Conservation (phyloP, 2,888 invertebrate species). For the Lasioglossum figueresi region DNA sequence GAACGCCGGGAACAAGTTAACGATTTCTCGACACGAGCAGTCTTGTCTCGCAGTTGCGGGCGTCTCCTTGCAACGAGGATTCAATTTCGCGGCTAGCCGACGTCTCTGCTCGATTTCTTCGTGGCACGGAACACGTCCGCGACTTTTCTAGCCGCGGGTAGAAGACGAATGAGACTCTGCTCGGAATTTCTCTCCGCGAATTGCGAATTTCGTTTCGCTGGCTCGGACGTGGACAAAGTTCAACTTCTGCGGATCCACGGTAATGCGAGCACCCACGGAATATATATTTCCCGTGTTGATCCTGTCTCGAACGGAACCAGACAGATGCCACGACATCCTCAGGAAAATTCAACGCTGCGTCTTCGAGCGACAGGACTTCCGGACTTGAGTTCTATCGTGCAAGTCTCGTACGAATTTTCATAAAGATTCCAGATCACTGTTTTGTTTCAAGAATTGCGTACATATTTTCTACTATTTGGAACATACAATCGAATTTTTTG, state of each 20-base stretch:
- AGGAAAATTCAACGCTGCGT: background rate
- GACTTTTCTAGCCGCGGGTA: slow-evolving; percentile 8
- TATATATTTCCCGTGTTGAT: background rate
- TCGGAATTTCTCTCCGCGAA: background rate
- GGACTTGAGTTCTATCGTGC: background rate
- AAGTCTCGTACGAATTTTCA: background rate
- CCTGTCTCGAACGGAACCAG: background rate
- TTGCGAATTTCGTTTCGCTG: background rate
- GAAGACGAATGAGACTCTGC: background rate
- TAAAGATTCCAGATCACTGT: background rate
- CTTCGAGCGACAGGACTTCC: background rate
- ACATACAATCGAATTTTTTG: too few relatives aligned
- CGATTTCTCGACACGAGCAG: slow-evolving; percentile 1
- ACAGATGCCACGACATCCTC: background rate
- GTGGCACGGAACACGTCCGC: background rate
- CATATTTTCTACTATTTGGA: too few relatives aligned
- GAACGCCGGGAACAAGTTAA: background rate
- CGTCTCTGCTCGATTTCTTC: slow-evolving; percentile 22
- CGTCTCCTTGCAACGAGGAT: slow-evolving; percentile 28
- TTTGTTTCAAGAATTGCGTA: background rate
- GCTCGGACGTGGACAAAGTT: background rate
- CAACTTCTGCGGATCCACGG: background rate
- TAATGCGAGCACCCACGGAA: background rate
- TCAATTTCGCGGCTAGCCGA: slow-evolving; percentile 67
- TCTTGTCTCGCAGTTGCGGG: background rate